Evolutionary conservation across 1,140 invertebrate species (phyloP), one percentile per base, ranked within the genome.

Genomic region (Cyclina sinensis): DNA sequence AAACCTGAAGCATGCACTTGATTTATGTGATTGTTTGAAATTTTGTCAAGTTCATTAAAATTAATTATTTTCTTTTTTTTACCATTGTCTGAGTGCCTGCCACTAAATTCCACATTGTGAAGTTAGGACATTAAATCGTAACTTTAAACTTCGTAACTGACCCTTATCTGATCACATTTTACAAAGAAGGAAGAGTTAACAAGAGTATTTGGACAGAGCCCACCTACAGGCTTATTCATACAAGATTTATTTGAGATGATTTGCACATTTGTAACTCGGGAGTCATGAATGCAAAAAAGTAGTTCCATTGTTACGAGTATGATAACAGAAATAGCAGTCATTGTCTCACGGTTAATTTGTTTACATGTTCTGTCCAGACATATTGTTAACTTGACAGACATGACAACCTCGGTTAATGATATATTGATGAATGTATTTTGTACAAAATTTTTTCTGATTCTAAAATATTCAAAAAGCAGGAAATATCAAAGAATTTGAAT

Each of bases 61-160:
- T 11, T 18, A 3, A 18, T 12, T 11, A 3, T 18, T 18, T 12
- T 3, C 51, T 54, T 54, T 54, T 43, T 62, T 62, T 62, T 14
- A 30, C 24, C 18, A 32, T 46, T 76, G 39, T 76, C 46, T 35
- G 5, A 24, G 78, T 80, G 57, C 30, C 54, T 59, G 78, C 27
- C 78, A 80, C 57, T 5, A 62, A 27, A 62, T 80, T 80, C 51
- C 78, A 32, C 51, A 21, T 24, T 43, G 70, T 65, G 24, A 35
- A 70, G 16, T 70, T 37, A 54, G 27, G 51, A 70, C 24, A 43
- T 32, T 85, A 80, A 62, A 80, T 59, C 32, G 78, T 80, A 80
- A 80, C 62, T 27, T 43, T 46, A 48, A 32, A 32, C 76, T 46
- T 21, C 54, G 46, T 39, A 48, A 48, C 39, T 48, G n/a, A 43